These are phyloP conservation scores for Abramis brama DNA, from an alignment of 2,113 vertebrate species.

Conservation along the genomic window DNA sequence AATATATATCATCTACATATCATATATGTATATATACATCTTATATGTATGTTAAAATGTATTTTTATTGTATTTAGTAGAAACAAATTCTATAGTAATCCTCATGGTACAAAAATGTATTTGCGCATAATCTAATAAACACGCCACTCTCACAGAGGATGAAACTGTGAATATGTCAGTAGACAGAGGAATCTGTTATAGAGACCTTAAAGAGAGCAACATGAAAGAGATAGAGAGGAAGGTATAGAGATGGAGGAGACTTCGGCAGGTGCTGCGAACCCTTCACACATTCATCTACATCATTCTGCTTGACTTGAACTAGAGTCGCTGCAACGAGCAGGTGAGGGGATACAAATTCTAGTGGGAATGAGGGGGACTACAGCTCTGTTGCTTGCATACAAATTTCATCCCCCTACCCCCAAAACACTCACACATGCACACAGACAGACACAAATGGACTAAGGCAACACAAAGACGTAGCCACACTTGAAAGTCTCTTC, in stretches of 20 bases:
- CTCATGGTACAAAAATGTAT: background rate
- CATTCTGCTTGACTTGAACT: constrained; percentile 88
- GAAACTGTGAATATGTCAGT: background rate
- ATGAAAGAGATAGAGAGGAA: constrained; percentile 17
- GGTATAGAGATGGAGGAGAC: constrained; percentile 2
- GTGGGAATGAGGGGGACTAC: constrained; percentile 52
- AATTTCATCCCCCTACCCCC: constrained; percentile 71
- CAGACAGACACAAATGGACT: constrained; percentile 35
- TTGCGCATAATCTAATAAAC: background rate
- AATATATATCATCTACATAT: too few relatives aligned
- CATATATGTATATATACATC: too few relatives aligned
- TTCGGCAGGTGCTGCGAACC: constrained; percentile 88
- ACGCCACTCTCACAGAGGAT: background rate
- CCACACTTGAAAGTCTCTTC: constrained; percentile 58
- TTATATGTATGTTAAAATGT: too few relatives aligned
- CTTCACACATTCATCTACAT: constrained; percentile 90
- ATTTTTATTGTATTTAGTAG: background rate
- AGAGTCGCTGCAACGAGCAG: constrained; percentile 92
- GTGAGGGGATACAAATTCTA: constrained; percentile 89
- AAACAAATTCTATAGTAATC: too few relatives aligned
- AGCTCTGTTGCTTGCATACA: constrained; percentile 85
- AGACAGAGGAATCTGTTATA: background rate
- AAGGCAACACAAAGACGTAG: constrained; percentile 54
- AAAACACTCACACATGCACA: constrained; percentile 41
- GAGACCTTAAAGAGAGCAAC: background rate